Percentiles rank a stretch among this genome's conserved stretches.
phyloP scores from a whole-genome alignment of 2,797 vertebrate genomes.

The Hippoglossus hippoglossus region DNA sequence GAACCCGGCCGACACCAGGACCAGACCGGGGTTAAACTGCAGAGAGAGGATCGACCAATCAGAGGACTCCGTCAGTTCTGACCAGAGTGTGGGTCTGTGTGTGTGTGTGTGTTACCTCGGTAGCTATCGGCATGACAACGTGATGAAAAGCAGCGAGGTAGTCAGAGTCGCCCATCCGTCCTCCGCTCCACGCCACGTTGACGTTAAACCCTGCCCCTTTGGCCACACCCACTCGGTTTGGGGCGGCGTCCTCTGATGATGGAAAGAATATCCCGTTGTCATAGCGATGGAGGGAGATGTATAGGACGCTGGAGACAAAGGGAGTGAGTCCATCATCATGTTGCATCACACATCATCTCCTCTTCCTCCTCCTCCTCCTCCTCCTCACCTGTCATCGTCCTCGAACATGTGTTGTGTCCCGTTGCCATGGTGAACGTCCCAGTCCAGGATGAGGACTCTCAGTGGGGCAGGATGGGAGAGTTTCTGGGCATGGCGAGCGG shows the following conservation, averaged over 20 bases:
- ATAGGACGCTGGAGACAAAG: constrained; percentile 84
- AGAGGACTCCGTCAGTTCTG: not conserved
- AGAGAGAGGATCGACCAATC: constrained; percentile 21
- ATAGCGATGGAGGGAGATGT: constrained; percentile 92
- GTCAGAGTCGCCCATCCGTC: constrained; percentile 88
- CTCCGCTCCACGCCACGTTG: constrained; percentile 90
- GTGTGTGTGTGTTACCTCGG: constrained; percentile 82
- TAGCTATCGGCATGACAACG: constrained; percentile 89
- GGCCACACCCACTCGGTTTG: constrained; percentile 80
- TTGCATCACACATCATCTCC: not conserved
- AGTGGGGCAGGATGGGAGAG: constrained; percentile 66
- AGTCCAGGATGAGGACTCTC: constrained; percentile 91
- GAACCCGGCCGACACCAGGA: constrained; percentile 93
- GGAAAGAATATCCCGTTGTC: constrained; percentile 91
- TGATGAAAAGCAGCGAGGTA: constrained; percentile 90
- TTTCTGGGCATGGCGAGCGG: constrained; percentile 88
- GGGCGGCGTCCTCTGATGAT: constrained; percentile 84
- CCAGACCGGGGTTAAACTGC: constrained; percentile 90
- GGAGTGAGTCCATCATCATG: not conserved
- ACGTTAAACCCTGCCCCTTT: constrained; percentile 88
- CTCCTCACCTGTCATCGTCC: constrained; percentile 86
- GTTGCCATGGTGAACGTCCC: constrained; percentile 94
- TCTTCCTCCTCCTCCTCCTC: not conserved
- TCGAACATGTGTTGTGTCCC: constrained; percentile 94
- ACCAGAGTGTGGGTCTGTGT: not conserved